phyloP scores from a whole-genome alignment of 2,888 invertebrate species.

The Eupithecia abbreviata region DNA sequence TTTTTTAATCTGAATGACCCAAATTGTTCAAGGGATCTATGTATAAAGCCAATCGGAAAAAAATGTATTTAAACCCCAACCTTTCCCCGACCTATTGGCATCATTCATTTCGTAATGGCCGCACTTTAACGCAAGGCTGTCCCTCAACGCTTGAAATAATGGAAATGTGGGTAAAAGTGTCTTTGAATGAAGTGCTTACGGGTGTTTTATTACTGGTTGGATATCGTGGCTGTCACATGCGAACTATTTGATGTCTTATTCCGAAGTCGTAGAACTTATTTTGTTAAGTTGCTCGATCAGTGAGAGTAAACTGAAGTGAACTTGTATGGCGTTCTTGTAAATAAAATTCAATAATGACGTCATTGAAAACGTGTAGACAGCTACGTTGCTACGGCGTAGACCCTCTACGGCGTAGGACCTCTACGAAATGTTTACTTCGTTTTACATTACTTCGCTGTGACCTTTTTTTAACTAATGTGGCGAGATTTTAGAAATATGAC shows the following conservation, averaged over 20 bases:
- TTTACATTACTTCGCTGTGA: neutral
- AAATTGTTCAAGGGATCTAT: neutral
- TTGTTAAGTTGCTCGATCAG: neutral
- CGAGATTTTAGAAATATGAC: neutral
- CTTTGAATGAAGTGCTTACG: slow-evolving; percentile 30
- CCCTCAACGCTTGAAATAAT: slow-evolving; percentile 16
- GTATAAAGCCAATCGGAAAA: slow-evolving; percentile 3
- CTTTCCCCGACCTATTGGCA: neutral
- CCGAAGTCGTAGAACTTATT: neutral
- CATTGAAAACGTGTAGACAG: neutral
- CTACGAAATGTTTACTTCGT: slow-evolving; percentile 3
- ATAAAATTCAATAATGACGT: neutral
- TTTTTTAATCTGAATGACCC: neutral
- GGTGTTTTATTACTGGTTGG: slow-evolving; percentile 24
- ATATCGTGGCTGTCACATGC: slow-evolving; percentile 6
- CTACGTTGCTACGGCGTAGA: slow-evolving; percentile 19
- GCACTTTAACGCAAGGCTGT: slow-evolving; percentile 4
- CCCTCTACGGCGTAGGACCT: slow-evolving; percentile 24
- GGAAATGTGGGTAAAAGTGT: slow-evolving; percentile 23
- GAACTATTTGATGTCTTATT: slow-evolving; percentile 8
- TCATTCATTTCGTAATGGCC: slow-evolving; percentile 11
- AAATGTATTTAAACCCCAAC: neutral
- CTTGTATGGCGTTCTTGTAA: neutral
- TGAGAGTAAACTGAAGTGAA: neutral
- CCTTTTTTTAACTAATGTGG: neutral